Base-by-base conservation (phyloP, 2,888 invertebrate genomes). In the Drosophila pseudotakahashii region DNA sequence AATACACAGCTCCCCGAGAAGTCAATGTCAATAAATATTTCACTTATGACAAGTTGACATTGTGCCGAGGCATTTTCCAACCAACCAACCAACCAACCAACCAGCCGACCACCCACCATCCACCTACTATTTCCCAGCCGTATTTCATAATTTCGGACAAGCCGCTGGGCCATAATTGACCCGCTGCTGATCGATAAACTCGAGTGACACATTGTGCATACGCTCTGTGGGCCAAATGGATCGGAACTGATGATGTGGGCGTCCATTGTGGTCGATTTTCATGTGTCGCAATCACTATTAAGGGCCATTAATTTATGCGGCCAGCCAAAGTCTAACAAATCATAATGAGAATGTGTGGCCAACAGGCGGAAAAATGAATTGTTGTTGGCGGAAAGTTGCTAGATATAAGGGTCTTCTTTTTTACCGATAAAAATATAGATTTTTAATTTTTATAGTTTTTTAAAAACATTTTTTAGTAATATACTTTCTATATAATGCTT, bases 21-120 rank as follows among this genome's bases (percentile, higher is more conserved):
- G 53, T 45, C 51, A 44, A 57, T 59, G 55, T 76, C 71, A 82
- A 86, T 86, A 82, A 85, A 83, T 81, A 80, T 72, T 69, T 75
- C 63, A 80, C 63, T 76, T 85, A 76, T 82, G 86, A 81, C 79
- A 77, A 77, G 74, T 85, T 72, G 73, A 76, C 76, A 74, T 63
- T 76, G 39, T 44, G 64, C 55, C 66, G 36, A 45, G 37, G 34
- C 47, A 32, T 45, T 64, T 63, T 57, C 34, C 52, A 42, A 7
- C 36, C 9, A 32, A 32, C 30, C 50, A 11, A 9, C 7, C 36
- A 13, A n/a, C 32, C 37, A 16, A n/a, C 34, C 52, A 42, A 7
- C 36, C 9, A 32, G 23, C 30, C 50, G 10, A 9, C 7, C 36
- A 13, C 16, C 32, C 37, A 16, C 16, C 34, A 4, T 1, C 19